Evolutionary conservation across 2,797 vertebrate genomes (phyloP).

Genomic region (Strix occidentalis): DNA sequence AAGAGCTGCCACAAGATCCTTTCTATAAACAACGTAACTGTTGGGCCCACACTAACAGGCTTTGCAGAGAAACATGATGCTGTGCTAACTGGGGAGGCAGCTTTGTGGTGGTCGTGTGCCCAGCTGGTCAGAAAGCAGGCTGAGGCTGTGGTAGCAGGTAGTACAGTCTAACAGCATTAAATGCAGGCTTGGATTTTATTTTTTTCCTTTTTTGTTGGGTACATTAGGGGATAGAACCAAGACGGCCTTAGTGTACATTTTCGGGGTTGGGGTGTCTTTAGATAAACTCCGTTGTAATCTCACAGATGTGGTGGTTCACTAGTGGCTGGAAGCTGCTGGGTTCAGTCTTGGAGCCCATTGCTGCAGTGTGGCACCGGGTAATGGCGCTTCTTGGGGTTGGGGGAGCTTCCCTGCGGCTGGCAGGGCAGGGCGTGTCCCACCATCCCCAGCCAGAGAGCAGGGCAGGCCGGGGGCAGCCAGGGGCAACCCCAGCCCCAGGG

Average conservation of each 20-base stretch:
- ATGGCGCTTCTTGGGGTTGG: rapidly evolving
- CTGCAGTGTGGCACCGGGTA: background rate
- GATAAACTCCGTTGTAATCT: background rate
- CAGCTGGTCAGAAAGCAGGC: background rate
- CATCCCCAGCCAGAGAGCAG: background rate
- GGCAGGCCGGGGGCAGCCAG: too few species aligned
- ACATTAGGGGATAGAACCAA: background rate
- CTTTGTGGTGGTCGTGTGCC: rapidly evolving
- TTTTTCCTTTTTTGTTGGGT: background rate
- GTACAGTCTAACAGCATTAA: background rate
- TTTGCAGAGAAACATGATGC: rapidly evolving
- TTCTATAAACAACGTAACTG: background rate
- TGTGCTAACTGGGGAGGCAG: rapidly evolving
- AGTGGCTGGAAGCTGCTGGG: background rate
- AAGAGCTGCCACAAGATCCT: background rate
- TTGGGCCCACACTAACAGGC: too few species aligned
- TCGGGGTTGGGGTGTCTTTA: background rate
- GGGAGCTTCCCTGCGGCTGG: background rate
- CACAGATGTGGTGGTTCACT: rapidly evolving
- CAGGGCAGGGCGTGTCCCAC: background rate
- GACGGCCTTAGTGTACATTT: background rate
- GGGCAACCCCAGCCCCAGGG: too few species aligned
- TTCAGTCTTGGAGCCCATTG: background rate
- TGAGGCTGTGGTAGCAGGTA: background rate
- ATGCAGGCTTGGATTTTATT: background rate